These are phyloP conservation scores for Epinephelus moara DNA, from an alignment of 2,113 vertebrate genomes.

Conservation along the genomic window DNA sequence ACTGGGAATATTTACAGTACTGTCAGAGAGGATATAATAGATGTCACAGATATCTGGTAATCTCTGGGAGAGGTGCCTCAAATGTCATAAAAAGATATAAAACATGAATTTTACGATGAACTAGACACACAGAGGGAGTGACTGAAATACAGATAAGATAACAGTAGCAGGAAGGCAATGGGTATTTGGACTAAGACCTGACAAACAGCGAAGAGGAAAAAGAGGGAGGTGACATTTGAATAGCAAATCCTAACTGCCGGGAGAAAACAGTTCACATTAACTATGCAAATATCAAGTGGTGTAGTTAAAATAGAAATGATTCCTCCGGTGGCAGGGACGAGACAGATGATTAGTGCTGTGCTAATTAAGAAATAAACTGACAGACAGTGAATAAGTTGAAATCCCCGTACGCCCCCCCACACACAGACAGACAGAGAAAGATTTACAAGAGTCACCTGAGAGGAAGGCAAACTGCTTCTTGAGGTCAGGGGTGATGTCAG, in stretches of 20 bases:
- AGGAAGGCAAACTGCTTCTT: slow-evolving; percentile 95
- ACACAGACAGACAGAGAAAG: neutral
- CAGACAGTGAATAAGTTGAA: neutral
- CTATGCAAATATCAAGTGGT: slow-evolving; percentile 31
- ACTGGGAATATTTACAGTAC: neutral
- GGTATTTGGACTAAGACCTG: neutral
- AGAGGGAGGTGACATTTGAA: slow-evolving; percentile 58
- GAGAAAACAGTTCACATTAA: slow-evolving; percentile 15
- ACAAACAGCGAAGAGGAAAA: slow-evolving; percentile 49
- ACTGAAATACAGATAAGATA: neutral
- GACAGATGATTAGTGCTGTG: neutral
- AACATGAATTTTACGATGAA: neutral
- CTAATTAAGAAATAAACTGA: slow-evolving; percentile 2
- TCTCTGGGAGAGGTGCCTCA: neutral
- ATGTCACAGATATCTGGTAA: neutral
- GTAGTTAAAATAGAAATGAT: neutral
- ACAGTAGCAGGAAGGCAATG: neutral
- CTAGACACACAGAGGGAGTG: neutral
- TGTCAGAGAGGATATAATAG: neutral
- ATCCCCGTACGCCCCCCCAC: neutral
- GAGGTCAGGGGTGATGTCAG: slow-evolving; percentile 93
- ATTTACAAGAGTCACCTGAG: slow-evolving; percentile 87
- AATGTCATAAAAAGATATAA: neutral
- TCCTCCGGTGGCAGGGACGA: neutral
- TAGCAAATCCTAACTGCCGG: slow-evolving; percentile 51